Base-by-base conservation (phyloP, 2,113 vertebrate genomes). In the Pleuronectes platessa region DNA sequence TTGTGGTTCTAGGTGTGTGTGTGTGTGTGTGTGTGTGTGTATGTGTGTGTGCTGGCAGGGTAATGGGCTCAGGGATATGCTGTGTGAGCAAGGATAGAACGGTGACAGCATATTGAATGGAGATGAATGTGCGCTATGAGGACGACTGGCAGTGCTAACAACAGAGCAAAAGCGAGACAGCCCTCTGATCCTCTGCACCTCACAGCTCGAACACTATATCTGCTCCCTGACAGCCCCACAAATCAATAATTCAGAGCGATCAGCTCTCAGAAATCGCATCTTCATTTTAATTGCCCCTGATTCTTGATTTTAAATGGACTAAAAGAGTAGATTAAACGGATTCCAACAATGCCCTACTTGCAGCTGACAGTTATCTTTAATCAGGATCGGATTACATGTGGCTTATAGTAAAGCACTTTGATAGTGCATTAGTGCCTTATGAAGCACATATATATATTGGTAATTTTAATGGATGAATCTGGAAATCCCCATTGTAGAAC, bases 131-230 rank as follows among this genome's bases (percentile, higher is more conserved):
- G 73, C 18, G 53, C 81, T 40, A 20, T 56, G 84, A 74, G 76
- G 84, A 87, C 82, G 88, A 84, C 78, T 89, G 88, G 79, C 88
- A 87, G 82, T 37, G 72, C 77, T 86, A 90, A 88, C 90, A 87
- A 88, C 72, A 47, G 71, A 84, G 80, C 53, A 65, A 61, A 67
- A 81, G 64, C n/a, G 4, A 86, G 79, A 62, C 79, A 54, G 72
- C 10, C 62, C 76, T 83, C 71, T 81, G 82, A 91, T 85, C 78
- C 76, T 74, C 68, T 69, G 58, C 74, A 82, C 84, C 86, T 75
- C 74, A 11, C 63, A 68, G 70, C 76, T 79, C 74, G 65, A 71
- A 67, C 40, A 42, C 40, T 42, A 42, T 42, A 63, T 21, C 0
- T 58, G 81, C 81, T 78, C 66, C 62, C 61, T 55, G 82, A 81